Base-by-base conservation (phyloP, 2,797 vertebrate genomes). In the Clarias fuscus region DNA sequence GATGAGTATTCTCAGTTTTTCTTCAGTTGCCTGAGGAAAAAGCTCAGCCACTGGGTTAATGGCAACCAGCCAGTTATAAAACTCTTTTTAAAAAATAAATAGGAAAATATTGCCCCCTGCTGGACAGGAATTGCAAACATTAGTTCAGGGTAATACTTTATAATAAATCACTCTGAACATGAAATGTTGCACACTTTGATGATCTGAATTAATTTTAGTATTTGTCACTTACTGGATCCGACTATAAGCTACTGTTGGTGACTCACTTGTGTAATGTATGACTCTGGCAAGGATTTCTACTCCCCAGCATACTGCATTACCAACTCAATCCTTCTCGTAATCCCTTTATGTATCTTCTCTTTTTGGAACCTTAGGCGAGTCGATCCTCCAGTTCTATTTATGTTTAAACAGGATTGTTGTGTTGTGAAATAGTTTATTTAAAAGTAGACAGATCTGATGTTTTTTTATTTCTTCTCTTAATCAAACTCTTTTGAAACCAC, bases 61-160 rank as follows among this genome's bases (percentile, higher is more conserved):
- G 48, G 59, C 24, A 43, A 40, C 27, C 61, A 14, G 18, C 40
- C 24, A 15, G 24, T 53, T 33, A 76, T n/a, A 72, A 22, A 82
- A 61, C 22, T 1, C 4, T 18, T n/a, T 61, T 13, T 22, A 11
- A 67, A 61, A 85, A 85, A 82, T 83, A 85, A 85, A 82, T 78
- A 56, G 58, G n/a, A 83, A 61, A 77, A 61, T 56, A 81, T 83
- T 88, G 84, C 87, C 87, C 87, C 79, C 87, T 88, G 79, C 87
- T 88, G 87, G 24, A 27, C 14, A 27, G 4, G 22, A 18, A 40
- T 22, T 24, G 24, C 18, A 22, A 61, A 59, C 17, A 6, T 61
- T 17, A 37, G 1, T 37, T 61, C 1, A 10, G 22, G 59, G 13
- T 33, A 59, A 78, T 3, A 18, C 37, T 27, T 33, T 6, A 17